Conservation (phyloP, 2,888 invertebrate species). For the Furcula furcula region DNA sequence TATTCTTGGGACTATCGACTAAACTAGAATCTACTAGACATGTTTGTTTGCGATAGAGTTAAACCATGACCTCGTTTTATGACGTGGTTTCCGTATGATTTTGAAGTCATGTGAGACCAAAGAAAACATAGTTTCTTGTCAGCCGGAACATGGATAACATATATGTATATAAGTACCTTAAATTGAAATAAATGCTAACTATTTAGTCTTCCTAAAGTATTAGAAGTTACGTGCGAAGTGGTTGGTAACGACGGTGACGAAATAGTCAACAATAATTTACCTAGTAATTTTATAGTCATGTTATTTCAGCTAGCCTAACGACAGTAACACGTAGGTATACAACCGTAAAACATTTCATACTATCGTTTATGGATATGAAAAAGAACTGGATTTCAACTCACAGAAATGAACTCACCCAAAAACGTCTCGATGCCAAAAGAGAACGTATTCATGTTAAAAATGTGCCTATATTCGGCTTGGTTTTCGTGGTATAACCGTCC, state of each 20-base stretch:
- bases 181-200: slow-evolving; percentile 3
- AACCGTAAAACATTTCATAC: no score
- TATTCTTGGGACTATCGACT: no score
- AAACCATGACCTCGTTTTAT: no score
- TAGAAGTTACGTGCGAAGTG: slow-evolving; percentile 12
- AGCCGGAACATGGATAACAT: slow-evolving; percentile 9
- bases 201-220: slow-evolving; percentile 11
- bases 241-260: slow-evolving; percentile 2
- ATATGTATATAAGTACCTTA: no score
- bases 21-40: no score
- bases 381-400: slow-evolving; percentile 51
- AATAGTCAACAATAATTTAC: not conserved
- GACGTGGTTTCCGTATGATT: no score
- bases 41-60: no score
- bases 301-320: not conserved
- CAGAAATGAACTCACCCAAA: slow-evolving; percentile 50
- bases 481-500: slow-evolving; percentile 11
- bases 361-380: no score
- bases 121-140: not conserved
- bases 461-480: slow-evolving; percentile 17
- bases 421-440: slow-evolving; percentile 42
- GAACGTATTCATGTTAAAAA: slow-evolving; percentile 23
- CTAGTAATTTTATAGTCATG: not conserved
- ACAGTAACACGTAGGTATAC: no score
- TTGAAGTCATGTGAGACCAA: no score